phyloP scores from a whole-genome alignment of 2,113 vertebrate species.

The Climacteris rufus region DNA sequence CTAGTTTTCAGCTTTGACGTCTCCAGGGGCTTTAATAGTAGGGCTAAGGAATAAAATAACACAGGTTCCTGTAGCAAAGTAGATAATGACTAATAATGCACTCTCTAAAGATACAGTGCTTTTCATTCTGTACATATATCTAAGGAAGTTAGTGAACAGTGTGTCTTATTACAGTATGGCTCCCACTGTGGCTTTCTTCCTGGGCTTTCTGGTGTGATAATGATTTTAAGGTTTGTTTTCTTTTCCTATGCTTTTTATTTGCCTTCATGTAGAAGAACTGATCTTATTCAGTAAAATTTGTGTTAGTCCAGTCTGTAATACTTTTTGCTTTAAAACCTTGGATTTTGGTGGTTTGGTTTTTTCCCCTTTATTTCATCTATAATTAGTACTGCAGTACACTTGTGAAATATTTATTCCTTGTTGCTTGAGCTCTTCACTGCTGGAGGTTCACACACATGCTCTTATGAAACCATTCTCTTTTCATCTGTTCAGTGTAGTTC shows the following conservation, averaged over 20 bases:
- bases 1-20: background rate
- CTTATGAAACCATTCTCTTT: background rate
- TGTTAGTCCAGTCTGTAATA: rapidly evolving
- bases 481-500: background rate
- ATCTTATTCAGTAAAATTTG: background rate
- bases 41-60: background rate
- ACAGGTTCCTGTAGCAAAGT: background rate
- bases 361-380: background rate
- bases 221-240: background rate
- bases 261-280: background rate
- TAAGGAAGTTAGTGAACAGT: background rate
- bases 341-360: background rate
- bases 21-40: background rate
- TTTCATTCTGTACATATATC: background rate
- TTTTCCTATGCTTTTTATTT: background rate
- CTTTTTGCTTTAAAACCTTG: background rate
- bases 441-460: background rate
- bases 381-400: background rate
- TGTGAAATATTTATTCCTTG: slow-evolving; percentile 10
- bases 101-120: background rate
- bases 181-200: background rate
- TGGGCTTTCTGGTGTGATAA: background rate
- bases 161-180: background rate
- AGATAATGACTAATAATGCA: background rate
- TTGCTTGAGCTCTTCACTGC: background rate